Evolutionary conservation across 2,797 vertebrate species (phyloP), one percentile per base, ranked within the genome.

Genomic region (Sebastes umbrosus): DNA sequence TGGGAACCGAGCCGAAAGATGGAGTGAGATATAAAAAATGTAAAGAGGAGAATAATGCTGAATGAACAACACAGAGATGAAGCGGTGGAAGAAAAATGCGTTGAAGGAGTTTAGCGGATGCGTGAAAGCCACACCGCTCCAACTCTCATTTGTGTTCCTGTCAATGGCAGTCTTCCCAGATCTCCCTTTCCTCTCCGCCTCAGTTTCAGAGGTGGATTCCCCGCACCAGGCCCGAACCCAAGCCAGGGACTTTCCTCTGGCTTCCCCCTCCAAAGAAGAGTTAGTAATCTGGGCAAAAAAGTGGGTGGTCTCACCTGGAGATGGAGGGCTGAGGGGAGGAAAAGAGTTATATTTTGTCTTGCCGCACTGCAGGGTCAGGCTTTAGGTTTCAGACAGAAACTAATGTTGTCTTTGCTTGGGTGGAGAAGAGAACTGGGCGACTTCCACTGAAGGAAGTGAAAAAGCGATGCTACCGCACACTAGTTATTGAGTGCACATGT

Each of bases 181-280:
- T 70, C 62, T 89, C 32, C 65, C 34, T 74, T 76, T 63, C 50
- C 43, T 65, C 24, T 65, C 18, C 32, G 73, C 55, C 65, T 82
- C 54, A 34, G 20, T 83, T 90, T 80, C 54, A 82, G 74, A 70
- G 67, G 80, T 72, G 84, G 83, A 86, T 93, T 91, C 83, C 84
- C 73, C 60, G 67, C 82, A 87, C 54, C 55, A 54, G 80, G 84
- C 81, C 79, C 70, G 1, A 72, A 87, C 67, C 24, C 34, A 82
- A 86, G 87, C 87, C 87, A 87, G 90, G 90, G 90, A 93, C 92
- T 94, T 91, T 90, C 89, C 85, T 88, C 65, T 82, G 87, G 84
- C 81, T 79, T 70, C 46, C 69, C 31, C 52, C 67, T 16, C 59
- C 79, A 78, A 73, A 32, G 11, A 88, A 70, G 74, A 84, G 66